A percentile compares a stretch with the other conserved stretches of the same genome.
Evolutionary conservation across 1,140 invertebrate species (phyloP).

Genomic region (Drosophila funebris): DNA sequence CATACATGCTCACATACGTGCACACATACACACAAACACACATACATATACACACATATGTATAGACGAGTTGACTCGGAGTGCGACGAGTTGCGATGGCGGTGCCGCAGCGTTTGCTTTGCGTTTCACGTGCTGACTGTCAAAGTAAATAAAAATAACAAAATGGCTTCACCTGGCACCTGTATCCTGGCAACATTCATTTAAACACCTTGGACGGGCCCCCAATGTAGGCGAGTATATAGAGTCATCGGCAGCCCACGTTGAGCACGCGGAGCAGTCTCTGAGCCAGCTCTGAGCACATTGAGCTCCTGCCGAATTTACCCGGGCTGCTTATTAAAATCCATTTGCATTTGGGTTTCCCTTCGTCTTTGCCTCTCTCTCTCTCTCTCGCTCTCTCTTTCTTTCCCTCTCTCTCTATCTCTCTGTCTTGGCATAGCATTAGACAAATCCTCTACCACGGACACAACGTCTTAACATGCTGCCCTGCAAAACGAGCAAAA

Average conservation of each 20-base stretch:
- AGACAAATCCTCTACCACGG: conserved; percentile 45
- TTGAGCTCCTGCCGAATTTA: conserved; percentile 45
- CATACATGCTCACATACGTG: not conserved
- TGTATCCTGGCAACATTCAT: conserved; percentile 83
- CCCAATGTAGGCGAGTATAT: conserved; percentile 3
- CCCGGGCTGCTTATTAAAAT: conserved; percentile 57
- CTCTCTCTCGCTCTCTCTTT: not conserved
- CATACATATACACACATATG: not conserved
- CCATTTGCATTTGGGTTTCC: conserved; percentile 51
- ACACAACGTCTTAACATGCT: conserved; percentile 24
- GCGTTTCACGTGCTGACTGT: conserved; percentile 79
- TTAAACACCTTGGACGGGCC: conserved; percentile 73
- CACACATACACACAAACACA: not conserved
- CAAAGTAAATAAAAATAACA: conserved; percentile 83
- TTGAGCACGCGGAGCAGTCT: not conserved
- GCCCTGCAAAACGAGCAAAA: conserved; percentile 61
- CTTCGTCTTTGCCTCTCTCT: not conserved
- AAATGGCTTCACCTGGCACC: conserved; percentile 75
- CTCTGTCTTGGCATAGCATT: conserved; percentile 12
- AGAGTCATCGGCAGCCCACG: conserved; percentile 26
- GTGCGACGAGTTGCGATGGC: conserved; percentile 29
- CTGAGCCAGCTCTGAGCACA: not conserved
- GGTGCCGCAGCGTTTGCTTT: conserved; percentile 57
- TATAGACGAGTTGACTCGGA: conserved; percentile 5
- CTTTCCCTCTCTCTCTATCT: not conserved